Evolutionary conservation across 2,797 vertebrate species (phyloP).

Genomic region (Alca torda): DNA sequence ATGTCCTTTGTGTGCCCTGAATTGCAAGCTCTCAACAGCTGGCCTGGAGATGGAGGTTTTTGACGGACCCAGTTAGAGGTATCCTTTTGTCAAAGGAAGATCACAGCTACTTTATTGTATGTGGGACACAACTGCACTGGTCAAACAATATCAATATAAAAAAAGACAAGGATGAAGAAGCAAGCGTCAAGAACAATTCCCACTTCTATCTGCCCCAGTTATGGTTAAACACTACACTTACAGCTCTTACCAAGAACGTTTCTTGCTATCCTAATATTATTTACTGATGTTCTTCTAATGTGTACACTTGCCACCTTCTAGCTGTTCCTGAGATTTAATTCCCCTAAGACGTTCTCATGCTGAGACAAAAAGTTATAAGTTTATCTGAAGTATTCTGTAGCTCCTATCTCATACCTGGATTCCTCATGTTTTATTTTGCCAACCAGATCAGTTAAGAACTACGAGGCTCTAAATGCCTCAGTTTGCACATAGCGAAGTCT

Average conservation of each 20-base stretch:
- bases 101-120: neutral
- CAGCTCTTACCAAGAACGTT: fast-evolving
- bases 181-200: neutral
- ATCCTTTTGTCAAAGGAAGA: neutral
- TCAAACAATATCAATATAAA: neutral
- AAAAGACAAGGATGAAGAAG: neutral
- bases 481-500: neutral
- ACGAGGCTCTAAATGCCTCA: neutral
- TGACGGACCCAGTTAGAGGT: neutral
- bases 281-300: neutral
- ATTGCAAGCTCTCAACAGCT: neutral
- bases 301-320: neutral
- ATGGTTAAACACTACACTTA: neutral
- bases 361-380: neutral
- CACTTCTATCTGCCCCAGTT: neutral
- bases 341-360: neutral
- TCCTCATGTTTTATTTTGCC: neutral
- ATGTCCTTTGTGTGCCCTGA: neutral
- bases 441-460: neutral
- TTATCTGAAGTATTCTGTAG: neutral
- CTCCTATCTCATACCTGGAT: neutral
- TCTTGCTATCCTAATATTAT: neutral
- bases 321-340: neutral
- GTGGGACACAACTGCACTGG: neutral
- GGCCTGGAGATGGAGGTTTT: neutral